Evolutionary conservation across 92 coral and sea anemone species (phyloP), one percentile per base, ranked within the genome.

Genomic region (Epizoanthus scotinus): DNA sequence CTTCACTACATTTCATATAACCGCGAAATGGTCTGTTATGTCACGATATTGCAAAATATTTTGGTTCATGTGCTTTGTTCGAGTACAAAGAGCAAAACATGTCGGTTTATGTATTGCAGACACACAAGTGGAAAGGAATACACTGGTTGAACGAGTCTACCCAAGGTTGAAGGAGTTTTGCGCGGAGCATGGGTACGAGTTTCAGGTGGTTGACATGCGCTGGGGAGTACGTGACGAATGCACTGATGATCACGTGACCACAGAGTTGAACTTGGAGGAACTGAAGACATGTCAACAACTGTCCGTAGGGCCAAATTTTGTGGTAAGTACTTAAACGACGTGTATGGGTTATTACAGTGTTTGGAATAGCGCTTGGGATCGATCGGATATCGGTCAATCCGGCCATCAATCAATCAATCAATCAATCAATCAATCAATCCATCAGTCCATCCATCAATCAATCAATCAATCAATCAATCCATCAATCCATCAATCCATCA

Each of bases 151-250:
- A 75, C 83, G 84, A 31, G 94, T 92, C 61, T 92, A 92, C 75
- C 97, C 97, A 2, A 92, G 88, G 84, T 86, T 92, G 26, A 88
- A 83, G 59, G 94, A 90, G 47, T 83, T 73, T 71, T 90, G 94
- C 79, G 89, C 81, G 19, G 97, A 90, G 68, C 83, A 63, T 75
- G 97, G 97, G 60, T 92, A 90, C 68, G 94, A 92, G 86, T 90
- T 92, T 25, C 94, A 90, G 19, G 98, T 96, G 53, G 85, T 89
- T 56, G 99, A 96, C 87, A 93, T 96, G 99, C 90, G 97, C 62
- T 96, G 99, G 99, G 97, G 97, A 54, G 93, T 96, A n/a, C 94
- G 89, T 31, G 99, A 96, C 75, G 92, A 93, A 12, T 84, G 88
- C 62, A 81, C 87, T 15, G 98, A 96, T 84, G 98, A 96, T 84